Evolutionary conservation across 1,140 invertebrate genomes (phyloP).

Genomic region (Platorchestia sp.): DNA sequence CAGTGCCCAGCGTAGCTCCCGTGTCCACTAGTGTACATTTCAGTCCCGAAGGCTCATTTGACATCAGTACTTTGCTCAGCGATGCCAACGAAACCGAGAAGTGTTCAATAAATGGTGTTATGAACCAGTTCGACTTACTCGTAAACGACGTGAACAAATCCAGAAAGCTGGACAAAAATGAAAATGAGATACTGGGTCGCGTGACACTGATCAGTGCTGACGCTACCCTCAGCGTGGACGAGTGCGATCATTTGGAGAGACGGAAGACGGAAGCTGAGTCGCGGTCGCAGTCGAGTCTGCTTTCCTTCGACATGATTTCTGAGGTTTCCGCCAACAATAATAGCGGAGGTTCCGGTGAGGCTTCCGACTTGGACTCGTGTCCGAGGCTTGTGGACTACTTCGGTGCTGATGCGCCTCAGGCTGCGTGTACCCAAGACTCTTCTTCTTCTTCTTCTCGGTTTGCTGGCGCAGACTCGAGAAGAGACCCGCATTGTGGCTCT

Average conservation of each 20-base stretch:
- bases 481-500: neutral
- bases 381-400: neutral
- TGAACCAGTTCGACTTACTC: neutral
- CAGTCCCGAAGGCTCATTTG: conserved; percentile 4
- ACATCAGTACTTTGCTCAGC: conserved; percentile 22
- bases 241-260: conserved; percentile 26
- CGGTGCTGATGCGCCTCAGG: neutral
- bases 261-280: neutral
- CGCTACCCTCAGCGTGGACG: conserved; percentile 10
- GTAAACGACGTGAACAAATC: conserved; percentile 1
- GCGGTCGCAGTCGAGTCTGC: neutral
- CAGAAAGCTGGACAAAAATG: conserved; percentile 1
- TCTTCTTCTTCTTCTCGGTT: neutral
- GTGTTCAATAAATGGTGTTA: conserved; percentile 34
- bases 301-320: conserved; percentile 19
- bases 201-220: neutral
- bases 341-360: neutral
- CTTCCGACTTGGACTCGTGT: neutral
- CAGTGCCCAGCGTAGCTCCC: neutral
- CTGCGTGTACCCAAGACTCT: neutral
- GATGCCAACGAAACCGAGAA: conserved; percentile 4
- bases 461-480: neutral
- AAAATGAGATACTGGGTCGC: conserved; percentile 26
- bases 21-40: conserved; percentile 29
- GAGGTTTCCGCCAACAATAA: neutral